Percentiles rank a stretch among this genome's conserved stretches.
Evolutionary conservation across 2,113 vertebrate genomes (phyloP).

Genomic region (Petrocephalus microphthalmus): DNA sequence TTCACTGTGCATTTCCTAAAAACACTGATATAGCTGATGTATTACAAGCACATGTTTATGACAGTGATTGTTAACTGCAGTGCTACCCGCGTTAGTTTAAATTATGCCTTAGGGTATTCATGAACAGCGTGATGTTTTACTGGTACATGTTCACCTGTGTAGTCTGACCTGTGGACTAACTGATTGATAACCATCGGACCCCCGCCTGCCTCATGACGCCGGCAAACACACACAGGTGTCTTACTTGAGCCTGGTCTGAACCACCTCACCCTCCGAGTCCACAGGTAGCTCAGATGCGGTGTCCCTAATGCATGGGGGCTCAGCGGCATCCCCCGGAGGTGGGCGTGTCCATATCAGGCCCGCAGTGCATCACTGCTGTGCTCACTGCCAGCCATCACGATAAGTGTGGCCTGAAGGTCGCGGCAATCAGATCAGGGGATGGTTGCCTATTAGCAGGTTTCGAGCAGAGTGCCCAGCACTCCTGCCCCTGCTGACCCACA

Average conservation of each 20-base stretch:
- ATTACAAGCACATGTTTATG: neutral
- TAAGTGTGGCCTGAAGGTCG: constrained; percentile 54
- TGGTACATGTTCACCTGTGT: neutral
- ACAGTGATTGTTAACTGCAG: neutral
- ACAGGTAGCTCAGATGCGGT: neutral
- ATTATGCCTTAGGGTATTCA: neutral
- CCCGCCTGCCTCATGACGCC: neutral
- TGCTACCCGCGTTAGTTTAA: neutral
- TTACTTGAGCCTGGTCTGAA: neutral
- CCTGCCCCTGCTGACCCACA: constrained; percentile 20
- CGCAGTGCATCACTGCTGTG: constrained; percentile 60
- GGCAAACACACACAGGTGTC: neutral
- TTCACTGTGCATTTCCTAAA: neutral
- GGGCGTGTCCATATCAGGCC: constrained; percentile 53
- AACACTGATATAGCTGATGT: neutral
- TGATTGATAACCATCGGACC: neutral
- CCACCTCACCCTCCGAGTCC: neutral
- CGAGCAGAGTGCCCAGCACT: constrained; percentile 42
- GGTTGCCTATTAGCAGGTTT: constrained; percentile 54
- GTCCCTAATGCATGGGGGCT: too few species aligned
- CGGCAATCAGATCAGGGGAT: constrained; percentile 58
- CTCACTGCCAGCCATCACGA: constrained; percentile 56
- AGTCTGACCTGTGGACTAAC: neutral
- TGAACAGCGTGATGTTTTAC: neutral
- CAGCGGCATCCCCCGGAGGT: constrained; percentile 33